Base-by-base conservation (phyloP, 2,113 vertebrate species). In the Aegithalos caudatus region DNA sequence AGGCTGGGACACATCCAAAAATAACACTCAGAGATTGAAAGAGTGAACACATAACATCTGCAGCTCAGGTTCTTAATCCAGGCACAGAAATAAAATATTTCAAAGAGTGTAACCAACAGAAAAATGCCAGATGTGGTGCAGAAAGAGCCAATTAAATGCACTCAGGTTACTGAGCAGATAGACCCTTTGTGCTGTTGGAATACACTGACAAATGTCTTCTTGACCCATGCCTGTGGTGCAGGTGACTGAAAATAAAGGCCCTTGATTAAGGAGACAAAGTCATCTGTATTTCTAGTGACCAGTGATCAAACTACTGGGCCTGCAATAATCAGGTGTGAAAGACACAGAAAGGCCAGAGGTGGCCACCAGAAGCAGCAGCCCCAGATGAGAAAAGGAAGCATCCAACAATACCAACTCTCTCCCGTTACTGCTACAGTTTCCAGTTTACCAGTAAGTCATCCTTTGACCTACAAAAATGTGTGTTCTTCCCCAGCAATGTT, bases 121-220 rank as follows among this genome's bases (percentile, higher is more conserved):
- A 94, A 82, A 90, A 57, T 2, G 33, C 15, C 7, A 0, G 0
- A 57, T 13, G 61, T 1, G 1, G 22, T 2, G 2, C 37, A 61
- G 61, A 65, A 69, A 65, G 66, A 80, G n/a, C 20, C 79, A 69
- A 80, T 90, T 86, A 92, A 88, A 92, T 2, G 5, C 21, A 50
- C 23, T 45, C n/a, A 69, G 74, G 82, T 69, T 94, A 77, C 62
- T 53, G 58, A 86, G 88, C 79, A 77, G 58, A n/a, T 2, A 72
- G 57, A 79, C 17, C 25, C 78, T 74, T 35, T 8, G 48, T 48
- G 61, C 33, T 57, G 14, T 33, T 69, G 33, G n/a, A 80, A 69
- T 37, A 57, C 28, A n/a, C 2, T 14, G 57, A 37, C n/a, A 90
- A 82, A 80, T 53, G 40, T 50, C 54, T 37, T 82, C 70, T 31